Evolutionary conservation across 2,113 vertebrate genomes (phyloP).

Genomic region (Oryzias melastigma): DNA sequence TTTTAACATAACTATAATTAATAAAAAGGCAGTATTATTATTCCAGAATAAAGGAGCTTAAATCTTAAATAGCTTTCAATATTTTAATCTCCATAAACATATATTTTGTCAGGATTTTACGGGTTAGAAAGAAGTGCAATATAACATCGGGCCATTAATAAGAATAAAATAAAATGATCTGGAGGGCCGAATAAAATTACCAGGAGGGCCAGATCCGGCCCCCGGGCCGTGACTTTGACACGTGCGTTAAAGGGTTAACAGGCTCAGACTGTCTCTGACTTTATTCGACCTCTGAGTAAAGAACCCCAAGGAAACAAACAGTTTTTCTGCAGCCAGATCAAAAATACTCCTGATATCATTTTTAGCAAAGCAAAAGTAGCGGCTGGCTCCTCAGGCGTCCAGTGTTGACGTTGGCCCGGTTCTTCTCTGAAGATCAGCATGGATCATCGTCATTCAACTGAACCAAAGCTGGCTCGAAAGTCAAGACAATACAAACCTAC

Average conservation of each 20-base stretch:
- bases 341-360: slow-evolving; percentile 43
- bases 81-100: too few relatives aligned
- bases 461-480: neutral
- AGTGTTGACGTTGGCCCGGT: slow-evolving; percentile 31
- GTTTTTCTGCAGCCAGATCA: slow-evolving; percentile 18
- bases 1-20: too few relatives aligned
- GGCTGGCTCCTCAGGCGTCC: slow-evolving; percentile 12
- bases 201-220: too few relatives aligned
- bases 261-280: slow-evolving; percentile 23
- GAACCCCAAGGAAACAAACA: slow-evolving; percentile 34
- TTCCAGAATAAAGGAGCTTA: too few relatives aligned
- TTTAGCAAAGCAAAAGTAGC: slow-evolving; percentile 34
- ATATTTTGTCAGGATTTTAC: too few relatives aligned
- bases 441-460: slow-evolving; percentile 26
- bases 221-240: too few relatives aligned
- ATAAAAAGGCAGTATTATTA: too few relatives aligned
- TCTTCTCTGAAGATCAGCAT: slow-evolving; percentile 21
- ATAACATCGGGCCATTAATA: too few relatives aligned
- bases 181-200: too few relatives aligned
- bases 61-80: too few relatives aligned
- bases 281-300: slow-evolving; percentile 37
- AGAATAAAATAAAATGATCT: too few relatives aligned
- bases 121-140: too few relatives aligned
- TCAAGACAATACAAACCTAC: neutral
- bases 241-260: slow-evolving; percentile 32